These are phyloP conservation scores for Dolichomitus sp. DNA, from an alignment of 2,888 invertebrate genomes.

Conservation along the genomic window DNA sequence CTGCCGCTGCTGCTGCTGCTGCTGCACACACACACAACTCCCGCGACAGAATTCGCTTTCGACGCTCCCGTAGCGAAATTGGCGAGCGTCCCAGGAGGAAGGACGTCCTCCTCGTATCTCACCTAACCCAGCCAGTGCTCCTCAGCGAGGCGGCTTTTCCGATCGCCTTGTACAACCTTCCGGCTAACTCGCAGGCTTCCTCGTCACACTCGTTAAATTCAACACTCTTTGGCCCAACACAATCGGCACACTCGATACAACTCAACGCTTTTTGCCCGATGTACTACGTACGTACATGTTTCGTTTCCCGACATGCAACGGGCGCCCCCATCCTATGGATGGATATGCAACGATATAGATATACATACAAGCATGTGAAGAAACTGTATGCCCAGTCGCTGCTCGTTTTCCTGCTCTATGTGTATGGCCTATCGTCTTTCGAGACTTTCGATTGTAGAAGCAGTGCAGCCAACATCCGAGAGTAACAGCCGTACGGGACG, in stretches of 20 bases:
- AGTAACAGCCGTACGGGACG: no score
- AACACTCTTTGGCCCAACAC: conserved; percentile 51
- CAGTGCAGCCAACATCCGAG: conserved; percentile 71
- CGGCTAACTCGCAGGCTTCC: neutral
- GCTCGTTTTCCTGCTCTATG: conserved; percentile 70
- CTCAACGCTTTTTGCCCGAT: conserved; percentile 76
- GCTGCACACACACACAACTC: conserved; percentile 46
- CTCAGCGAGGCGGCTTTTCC: neutral
- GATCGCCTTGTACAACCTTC: conserved; percentile 22
- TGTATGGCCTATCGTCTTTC: conserved; percentile 44
- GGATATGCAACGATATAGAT: conserved; percentile 38
- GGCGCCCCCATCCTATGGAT: conserved; percentile 76
- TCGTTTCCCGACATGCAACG: conserved; percentile 82
- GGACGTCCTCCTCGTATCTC: conserved; percentile 64
- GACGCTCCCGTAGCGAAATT: conserved; percentile 72
- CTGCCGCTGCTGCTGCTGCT: conserved; percentile 54
- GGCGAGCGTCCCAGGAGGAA: conserved; percentile 80
- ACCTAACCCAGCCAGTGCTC: conserved; percentile 43
- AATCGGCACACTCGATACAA: conserved; percentile 69
- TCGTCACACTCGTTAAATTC: conserved; percentile 60
- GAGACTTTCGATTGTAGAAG: conserved; percentile 71
- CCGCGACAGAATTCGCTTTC: conserved; percentile 46
- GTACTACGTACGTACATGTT: conserved; percentile 82
- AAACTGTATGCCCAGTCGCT: conserved; percentile 65
- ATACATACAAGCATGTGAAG: conserved; percentile 36